Percentiles rank a stretch among this genome's conserved stretches.
phyloP scores from a whole-genome alignment of 1,140 invertebrate species.

The Drosophila burlai region DNA sequence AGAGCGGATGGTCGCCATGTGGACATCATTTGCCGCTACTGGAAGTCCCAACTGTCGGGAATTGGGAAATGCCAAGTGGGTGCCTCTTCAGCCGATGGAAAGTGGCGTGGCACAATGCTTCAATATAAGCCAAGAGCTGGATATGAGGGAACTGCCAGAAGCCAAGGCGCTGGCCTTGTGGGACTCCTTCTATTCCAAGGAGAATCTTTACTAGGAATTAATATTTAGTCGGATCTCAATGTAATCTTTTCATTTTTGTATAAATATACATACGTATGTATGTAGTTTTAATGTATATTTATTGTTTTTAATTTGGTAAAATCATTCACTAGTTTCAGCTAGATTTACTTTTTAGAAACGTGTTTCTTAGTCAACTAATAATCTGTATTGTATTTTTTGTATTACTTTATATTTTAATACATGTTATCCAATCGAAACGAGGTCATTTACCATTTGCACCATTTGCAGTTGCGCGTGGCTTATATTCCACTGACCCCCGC shows the following conservation, averaged over 20 bases:
- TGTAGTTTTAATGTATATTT: not conserved
- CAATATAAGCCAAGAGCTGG: conserved; percentile 79
- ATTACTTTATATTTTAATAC: too few species aligned
- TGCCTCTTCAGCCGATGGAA: conserved; percentile 25
- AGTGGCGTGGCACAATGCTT: conserved; percentile 64
- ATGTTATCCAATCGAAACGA: too few species aligned
- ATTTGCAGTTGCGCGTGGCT: too few species aligned
- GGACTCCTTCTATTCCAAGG: conserved; percentile 71
- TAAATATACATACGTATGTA: not conserved
- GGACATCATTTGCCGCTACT: conserved; percentile 83
- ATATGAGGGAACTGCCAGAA: conserved; percentile 80
- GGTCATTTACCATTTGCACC: too few species aligned
- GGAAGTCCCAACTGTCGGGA: conserved; percentile 74
- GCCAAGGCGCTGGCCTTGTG: conserved; percentile 77
- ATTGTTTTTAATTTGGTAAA: too few species aligned
- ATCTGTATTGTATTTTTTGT: too few species aligned
- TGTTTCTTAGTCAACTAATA: too few species aligned
- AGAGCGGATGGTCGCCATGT: conserved; percentile 80
- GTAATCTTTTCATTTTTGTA: not conserved
- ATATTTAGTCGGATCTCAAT: not conserved
- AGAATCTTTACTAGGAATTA: conserved; percentile 37
- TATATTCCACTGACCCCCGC: too few species aligned
- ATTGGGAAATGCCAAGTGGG: conserved; percentile 45
- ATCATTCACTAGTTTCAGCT: too few species aligned
- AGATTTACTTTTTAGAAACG: too few species aligned